Percentiles rank a stretch among this genome's conserved stretches.
These are phyloP conservation scores for Leptoteleia sp. DNA, from an alignment of 1,140 invertebrate genomes.

Conservation along the genomic window DNA sequence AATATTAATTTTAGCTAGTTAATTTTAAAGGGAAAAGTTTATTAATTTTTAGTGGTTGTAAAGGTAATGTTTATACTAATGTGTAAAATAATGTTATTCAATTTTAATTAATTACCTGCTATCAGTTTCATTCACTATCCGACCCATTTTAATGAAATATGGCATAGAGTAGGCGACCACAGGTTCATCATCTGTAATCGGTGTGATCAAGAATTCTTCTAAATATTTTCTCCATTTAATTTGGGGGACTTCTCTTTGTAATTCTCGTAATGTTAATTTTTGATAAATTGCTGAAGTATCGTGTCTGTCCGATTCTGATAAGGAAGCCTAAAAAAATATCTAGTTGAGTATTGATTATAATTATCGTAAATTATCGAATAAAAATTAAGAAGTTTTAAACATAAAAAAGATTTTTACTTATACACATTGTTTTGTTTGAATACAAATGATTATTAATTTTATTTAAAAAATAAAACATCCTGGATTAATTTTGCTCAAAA, in stretches of 20 bases:
- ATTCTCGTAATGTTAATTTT: slow-evolving; percentile 85
- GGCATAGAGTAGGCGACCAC: slow-evolving; percentile 90
- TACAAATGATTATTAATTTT: too few species aligned
- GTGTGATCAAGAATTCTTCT: slow-evolving; percentile 84
- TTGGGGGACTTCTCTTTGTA: slow-evolving; percentile 86
- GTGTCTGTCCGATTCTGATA: slow-evolving; percentile 90
- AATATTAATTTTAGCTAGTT: too few species aligned
- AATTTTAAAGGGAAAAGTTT: too few species aligned
- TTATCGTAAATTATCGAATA: background rate
- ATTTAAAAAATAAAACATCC: too few species aligned
- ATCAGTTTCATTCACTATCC: slow-evolving; percentile 86
- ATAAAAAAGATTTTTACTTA: too few species aligned
- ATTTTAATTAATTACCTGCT: too few species aligned
- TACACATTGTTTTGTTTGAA: too few species aligned
- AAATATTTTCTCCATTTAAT: slow-evolving; percentile 91
- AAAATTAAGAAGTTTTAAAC: too few species aligned
- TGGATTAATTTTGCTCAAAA: too few species aligned
- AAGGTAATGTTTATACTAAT: too few species aligned
- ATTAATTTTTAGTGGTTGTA: too few species aligned
- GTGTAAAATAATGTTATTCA: too few species aligned
- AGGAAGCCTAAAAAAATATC: slow-evolving; percentile 83
- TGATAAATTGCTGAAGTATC: slow-evolving; percentile 90
- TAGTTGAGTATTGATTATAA: background rate
- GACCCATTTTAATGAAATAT: slow-evolving; percentile 90
- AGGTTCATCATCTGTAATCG: slow-evolving; percentile 86